A percentile compares a stretch with the other conserved stretches of the same genome.
phyloP scores from a whole-genome alignment of 2,888 invertebrate genomes.

The Drosophila affinis region DNA sequence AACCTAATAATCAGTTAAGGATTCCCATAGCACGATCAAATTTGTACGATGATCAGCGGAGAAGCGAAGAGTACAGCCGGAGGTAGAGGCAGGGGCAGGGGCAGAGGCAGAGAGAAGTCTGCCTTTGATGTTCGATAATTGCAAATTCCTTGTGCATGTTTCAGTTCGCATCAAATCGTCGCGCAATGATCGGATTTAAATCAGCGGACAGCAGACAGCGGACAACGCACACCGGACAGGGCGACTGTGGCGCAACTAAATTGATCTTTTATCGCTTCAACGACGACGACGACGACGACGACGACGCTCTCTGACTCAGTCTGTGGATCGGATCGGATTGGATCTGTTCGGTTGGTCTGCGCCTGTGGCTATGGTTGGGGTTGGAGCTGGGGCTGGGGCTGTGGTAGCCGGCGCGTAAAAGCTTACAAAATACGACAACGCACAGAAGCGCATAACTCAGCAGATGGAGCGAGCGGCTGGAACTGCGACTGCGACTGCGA shows the following conservation, averaged over 20 bases:
- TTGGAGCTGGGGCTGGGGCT: not conserved
- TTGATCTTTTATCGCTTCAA: slow-evolving; percentile 83
- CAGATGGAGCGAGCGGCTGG: slow-evolving; percentile 22
- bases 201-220: slow-evolving; percentile 75
- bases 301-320: not conserved
- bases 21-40: not conserved
- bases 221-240: not conserved
- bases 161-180: slow-evolving; percentile 78
- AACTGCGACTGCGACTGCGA: not conserved
- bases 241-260: slow-evolving; percentile 80
- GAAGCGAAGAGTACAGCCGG: not conserved
- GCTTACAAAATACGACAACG: slow-evolving; percentile 78
- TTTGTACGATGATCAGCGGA: not conserved
- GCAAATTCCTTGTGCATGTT: slow-evolving; percentile 82
- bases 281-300: slow-evolving; percentile 49
- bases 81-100: not conserved
- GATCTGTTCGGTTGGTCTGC: slow-evolving; percentile 1
- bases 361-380: not conserved
- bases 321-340: slow-evolving; percentile 13
- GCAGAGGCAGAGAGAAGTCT: not conserved
- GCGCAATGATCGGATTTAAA: slow-evolving; percentile 82
- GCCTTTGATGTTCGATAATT: slow-evolving; percentile 82
- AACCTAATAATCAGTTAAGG: not conserved
- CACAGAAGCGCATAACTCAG: slow-evolving; percentile 77
- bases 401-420: slow-evolving; percentile 75